Conservation (phyloP, 2,797 vertebrate genomes). For the Erithacus rubecula region DNA sequence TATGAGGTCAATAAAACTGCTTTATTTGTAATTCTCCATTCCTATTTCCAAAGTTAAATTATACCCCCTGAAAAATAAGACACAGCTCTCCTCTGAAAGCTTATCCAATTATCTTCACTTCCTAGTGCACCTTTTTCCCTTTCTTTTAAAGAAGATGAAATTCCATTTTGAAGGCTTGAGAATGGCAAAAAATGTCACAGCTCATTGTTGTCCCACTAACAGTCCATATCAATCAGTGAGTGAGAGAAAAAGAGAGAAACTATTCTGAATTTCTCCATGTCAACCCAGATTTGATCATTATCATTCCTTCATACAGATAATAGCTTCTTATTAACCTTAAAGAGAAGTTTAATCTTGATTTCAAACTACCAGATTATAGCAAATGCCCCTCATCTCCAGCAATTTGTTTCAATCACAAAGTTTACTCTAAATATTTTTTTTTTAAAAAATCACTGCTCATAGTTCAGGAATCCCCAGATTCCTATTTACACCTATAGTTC, state of each 20-base stretch:
- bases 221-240: neutral
- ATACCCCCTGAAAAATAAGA: neutral
- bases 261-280: neutral
- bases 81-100: neutral
- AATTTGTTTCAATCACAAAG: neutral
- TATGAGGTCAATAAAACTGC: neutral
- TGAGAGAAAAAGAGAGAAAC: neutral
- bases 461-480: neutral
- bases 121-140: neutral
- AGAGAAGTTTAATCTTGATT: neutral
- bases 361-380: neutral
- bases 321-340: neutral
- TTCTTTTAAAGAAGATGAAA: neutral
- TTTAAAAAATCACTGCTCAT: neutral
- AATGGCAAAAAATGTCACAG: neutral
- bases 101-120: neutral
- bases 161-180: neutral
- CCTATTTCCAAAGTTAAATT: neutral
- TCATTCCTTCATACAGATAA: neutral
- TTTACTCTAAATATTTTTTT: neutral
- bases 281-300: neutral
- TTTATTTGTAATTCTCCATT: neutral
- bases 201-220: neutral
- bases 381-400: neutral
- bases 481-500: neutral